Conservation (phyloP, 2,888 invertebrate species). For the Eurytoma californica region DNA sequence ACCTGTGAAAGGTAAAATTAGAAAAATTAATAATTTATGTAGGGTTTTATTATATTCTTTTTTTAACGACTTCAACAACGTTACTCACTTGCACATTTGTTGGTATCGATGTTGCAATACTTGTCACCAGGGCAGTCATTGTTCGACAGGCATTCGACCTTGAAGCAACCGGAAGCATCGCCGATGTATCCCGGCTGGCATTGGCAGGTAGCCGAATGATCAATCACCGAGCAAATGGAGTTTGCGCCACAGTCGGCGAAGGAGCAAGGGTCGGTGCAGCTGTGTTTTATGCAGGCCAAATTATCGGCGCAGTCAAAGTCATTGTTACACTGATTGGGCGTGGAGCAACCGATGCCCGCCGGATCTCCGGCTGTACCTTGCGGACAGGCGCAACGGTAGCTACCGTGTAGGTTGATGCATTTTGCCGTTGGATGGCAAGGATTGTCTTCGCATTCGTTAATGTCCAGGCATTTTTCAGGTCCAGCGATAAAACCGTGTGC, state of each 20-base stretch:
- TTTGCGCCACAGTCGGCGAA: slow-evolving; percentile 84
- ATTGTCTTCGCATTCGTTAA: slow-evolving; percentile 87
- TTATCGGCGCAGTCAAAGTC: slow-evolving; percentile 86
- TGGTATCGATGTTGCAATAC: slow-evolving; percentile 84
- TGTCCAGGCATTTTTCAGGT: slow-evolving; percentile 83
- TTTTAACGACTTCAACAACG: background rate
- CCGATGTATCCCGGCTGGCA: slow-evolving; percentile 90
- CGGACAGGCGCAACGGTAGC: slow-evolving; percentile 88
- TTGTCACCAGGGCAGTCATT: slow-evolving; percentile 86
- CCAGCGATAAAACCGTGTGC: slow-evolving; percentile 85
- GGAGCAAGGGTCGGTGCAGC: slow-evolving; percentile 89
- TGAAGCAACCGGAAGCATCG: slow-evolving; percentile 91
- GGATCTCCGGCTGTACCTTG: slow-evolving; percentile 88
- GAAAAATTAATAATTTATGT: background rate
- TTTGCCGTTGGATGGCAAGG: slow-evolving; percentile 89
- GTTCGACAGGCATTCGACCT: slow-evolving; percentile 89
- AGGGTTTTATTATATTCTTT: too few species aligned
- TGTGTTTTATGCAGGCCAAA: slow-evolving; percentile 84
- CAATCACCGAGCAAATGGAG: slow-evolving; percentile 84
- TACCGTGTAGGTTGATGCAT: slow-evolving; percentile 88
- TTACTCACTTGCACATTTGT: slow-evolving; percentile 85
- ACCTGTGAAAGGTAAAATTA: slow-evolving; percentile 75
- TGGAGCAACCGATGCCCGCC: slow-evolving; percentile 81
- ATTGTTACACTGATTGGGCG: slow-evolving; percentile 85
- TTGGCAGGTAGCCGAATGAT: slow-evolving; percentile 84